phyloP scores from a whole-genome alignment of 2,797 vertebrate genomes.

The Carapus acus region DNA sequence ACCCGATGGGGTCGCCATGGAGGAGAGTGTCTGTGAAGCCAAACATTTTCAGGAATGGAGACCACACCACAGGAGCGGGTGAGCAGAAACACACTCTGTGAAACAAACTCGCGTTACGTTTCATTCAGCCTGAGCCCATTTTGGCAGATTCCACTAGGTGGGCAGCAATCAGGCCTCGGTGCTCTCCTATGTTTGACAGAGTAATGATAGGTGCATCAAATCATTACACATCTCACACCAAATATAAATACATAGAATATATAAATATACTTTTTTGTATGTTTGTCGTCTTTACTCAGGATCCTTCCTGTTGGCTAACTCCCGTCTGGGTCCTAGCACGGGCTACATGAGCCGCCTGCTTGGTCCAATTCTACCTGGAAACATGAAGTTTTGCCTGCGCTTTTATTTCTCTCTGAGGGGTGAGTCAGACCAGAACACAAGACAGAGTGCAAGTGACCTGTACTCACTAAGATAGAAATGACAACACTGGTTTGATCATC shows the following conservation, averaged over 20 bases:
- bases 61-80: constrained; percentile 91
- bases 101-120: constrained; percentile 2
- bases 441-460: neutral
- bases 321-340: constrained; percentile 72
- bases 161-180: no score
- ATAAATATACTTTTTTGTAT: no score
- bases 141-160: no score
- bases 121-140: no score
- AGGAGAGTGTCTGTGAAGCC: constrained; percentile 83
- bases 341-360: constrained; percentile 82
- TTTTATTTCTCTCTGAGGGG: constrained; percentile 85
- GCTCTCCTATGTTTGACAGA: no score
- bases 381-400: constrained; percentile 85
- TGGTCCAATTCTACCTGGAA: constrained; percentile 77
- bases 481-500: no score
- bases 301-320: constrained; percentile 85
- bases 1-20: constrained; percentile 70
- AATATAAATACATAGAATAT: no score
- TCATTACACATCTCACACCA: no score
- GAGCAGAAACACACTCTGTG: constrained; percentile 16
- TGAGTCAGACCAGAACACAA: constrained; percentile 28
- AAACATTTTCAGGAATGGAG: constrained; percentile 83
- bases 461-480: no score
- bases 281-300: constrained; percentile 73
- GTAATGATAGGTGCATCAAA: no score